Base-by-base conservation (phyloP, 1,140 invertebrate genomes). In the Lutraria rhynchaena region DNA sequence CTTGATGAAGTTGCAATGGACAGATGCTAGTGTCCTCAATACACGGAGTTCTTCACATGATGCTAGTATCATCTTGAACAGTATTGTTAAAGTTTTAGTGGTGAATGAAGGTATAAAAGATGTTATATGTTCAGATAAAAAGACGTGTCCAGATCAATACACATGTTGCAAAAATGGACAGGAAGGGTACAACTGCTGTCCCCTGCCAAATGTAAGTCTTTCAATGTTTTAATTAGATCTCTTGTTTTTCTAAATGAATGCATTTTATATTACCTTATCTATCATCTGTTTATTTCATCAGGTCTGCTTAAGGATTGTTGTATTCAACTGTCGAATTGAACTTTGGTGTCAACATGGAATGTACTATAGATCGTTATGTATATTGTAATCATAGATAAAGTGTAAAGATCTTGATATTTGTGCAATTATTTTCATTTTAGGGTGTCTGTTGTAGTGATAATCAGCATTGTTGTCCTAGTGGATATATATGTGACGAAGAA, bases 401-500 rank as follows among this genome's bases (percentile, higher is more conserved):
- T n/a, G n/a, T n/a, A n/a, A n/a, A n/a, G n/a, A n/a, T n/a, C n/a
- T n/a, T n/a, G n/a, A n/a, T n/a, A n/a, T n/a, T n/a, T n/a, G n/a
- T n/a, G n/a, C n/a, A n/a, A n/a, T n/a, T n/a, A n/a, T n/a, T n/a
- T n/a, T n/a, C n/a, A n/a, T 74, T 49, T 31, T 46, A 88, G 76
- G 88, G 87, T 58, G 87, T 89, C 9, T 89, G 88, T 58, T 89
- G 88, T 80, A 29, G 15, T 37, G 85, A 89, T 73, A 53, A 76
- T 73, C 49, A 69, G 1, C 81, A 87, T 44, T 89, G 87, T 76
- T 89, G 87, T 83, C 87, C 85, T 1, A 46, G 80, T 53, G 87
- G 87, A 3, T 84, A 80, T 46, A 70, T 60, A 17, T 89, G 87
- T 83, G 86, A 85, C 33, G 65, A 71, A 9, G 46, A 81, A 57